Percentiles rank a stretch among this genome's conserved stretches.
These are phyloP conservation scores for Condylura cristata DNA, from an alignment of 2,113 vertebrate species.

Conservation along the genomic window DNA sequence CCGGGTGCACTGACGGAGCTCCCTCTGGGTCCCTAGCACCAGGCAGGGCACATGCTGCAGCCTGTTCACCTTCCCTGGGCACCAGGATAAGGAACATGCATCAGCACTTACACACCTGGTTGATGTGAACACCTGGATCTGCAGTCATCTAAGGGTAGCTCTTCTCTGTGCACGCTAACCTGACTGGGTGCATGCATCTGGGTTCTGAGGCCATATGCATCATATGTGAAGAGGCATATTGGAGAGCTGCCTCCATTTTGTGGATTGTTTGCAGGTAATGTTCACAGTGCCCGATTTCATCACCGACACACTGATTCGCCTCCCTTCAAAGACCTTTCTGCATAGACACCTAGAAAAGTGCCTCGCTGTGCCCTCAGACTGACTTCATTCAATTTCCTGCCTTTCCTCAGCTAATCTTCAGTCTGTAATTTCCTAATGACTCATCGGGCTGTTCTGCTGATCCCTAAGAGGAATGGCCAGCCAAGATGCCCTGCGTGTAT, in stretches of 20 bases:
- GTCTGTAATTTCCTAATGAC: slow-evolving; percentile 67
- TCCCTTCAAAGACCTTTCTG: background rate
- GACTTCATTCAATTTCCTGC: slow-evolving; percentile 54
- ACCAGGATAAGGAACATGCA: fast-evolving
- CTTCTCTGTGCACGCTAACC: background rate
- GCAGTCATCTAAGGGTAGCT: background rate
- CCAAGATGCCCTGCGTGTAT: background rate
- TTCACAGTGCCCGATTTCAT: background rate
- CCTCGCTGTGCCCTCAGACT: background rate
- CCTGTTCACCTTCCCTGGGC: background rate
- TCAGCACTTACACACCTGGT: background rate
- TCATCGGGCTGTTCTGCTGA: background rate
- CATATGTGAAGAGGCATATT: background rate
- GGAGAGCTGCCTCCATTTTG: background rate
- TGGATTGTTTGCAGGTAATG: background rate
- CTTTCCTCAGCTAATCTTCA: slow-evolving; percentile 59
- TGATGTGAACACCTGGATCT: background rate
- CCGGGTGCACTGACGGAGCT: background rate
- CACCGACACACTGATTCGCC: background rate
- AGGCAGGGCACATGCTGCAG: background rate
- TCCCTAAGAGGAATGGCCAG: background rate
- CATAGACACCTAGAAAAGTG: slow-evolving; percentile 51
- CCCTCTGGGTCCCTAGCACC: background rate
- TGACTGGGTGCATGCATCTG: background rate
- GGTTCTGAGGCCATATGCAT: background rate